phyloP scores from a whole-genome alignment of 1,140 invertebrate genomes.

The Batillaria attramentaria region DNA sequence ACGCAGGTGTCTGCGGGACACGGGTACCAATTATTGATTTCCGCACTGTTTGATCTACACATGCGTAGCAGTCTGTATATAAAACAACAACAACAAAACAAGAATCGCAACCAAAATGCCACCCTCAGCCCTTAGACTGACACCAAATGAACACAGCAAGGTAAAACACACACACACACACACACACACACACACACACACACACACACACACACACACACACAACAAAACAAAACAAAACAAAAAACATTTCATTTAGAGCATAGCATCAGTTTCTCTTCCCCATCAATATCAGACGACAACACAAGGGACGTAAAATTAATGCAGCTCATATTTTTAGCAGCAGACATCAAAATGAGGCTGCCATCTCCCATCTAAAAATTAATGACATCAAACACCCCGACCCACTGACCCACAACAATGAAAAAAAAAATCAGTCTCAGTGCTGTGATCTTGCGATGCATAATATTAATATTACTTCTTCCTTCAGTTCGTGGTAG shows the following conservation, averaged over 20 bases:
- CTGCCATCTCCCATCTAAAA: too few relatives aligned
- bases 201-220: not conserved
- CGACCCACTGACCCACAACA: too few relatives aligned
- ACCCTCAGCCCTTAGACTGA: not conserved
- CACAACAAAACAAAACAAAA: not conserved
- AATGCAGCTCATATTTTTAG: too few relatives aligned
- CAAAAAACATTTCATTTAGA: not conserved
- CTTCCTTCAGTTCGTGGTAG: too few relatives aligned
- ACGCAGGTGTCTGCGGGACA: not conserved
- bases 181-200: not conserved
- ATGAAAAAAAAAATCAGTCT: too few relatives aligned
- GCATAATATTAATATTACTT: too few relatives aligned
- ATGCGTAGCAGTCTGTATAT: not conserved
- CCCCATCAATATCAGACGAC: too few relatives aligned
- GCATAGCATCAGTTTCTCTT: too few relatives aligned
- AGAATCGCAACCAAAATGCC: not conserved
- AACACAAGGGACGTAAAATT: too few relatives aligned
- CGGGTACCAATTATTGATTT: not conserved
- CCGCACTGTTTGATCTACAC: not conserved
- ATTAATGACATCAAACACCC: too few relatives aligned
- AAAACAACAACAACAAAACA: not conserved
- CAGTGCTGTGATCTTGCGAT: too few relatives aligned
- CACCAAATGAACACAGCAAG: not conserved
- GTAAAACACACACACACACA: not conserved
- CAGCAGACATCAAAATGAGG: too few relatives aligned